A percentile compares a stretch with the other conserved stretches of the same genome.
These are phyloP conservation scores for Bos javanicus DNA, from an alignment of 2,113 vertebrate species.

Conservation along the genomic window DNA sequence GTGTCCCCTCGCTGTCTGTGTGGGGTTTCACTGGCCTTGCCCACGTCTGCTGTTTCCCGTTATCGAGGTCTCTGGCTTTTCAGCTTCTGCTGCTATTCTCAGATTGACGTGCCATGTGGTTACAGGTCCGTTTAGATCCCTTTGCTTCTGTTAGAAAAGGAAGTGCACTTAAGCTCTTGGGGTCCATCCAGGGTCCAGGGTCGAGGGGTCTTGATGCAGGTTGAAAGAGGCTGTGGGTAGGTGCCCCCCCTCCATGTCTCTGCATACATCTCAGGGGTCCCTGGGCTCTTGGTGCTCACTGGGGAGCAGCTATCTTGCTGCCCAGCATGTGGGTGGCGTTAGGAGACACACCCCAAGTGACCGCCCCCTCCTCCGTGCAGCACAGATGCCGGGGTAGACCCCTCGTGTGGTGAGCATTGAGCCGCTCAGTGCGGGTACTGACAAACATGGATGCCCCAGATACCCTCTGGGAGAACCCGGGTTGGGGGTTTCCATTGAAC, in stretches of 20 bases:
- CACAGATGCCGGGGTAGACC: neutral
- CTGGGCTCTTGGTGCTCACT: neutral
- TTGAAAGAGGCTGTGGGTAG: neutral
- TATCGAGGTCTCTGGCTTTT: neutral
- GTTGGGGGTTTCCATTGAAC: neutral
- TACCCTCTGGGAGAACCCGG: neutral
- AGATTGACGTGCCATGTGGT: neutral
- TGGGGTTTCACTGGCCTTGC: neutral
- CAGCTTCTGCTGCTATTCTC: neutral
- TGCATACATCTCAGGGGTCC: neutral
- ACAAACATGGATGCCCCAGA: neutral
- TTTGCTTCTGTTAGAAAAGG: neutral
- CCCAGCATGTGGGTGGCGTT: accelerated
- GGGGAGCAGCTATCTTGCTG: neutral
- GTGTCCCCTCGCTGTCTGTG: neutral
- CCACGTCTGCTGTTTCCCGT: neutral
- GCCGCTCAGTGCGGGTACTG: neutral
- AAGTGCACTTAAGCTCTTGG: neutral
- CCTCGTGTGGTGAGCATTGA: accelerated
- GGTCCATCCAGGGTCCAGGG: neutral
- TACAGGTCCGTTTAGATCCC: neutral
- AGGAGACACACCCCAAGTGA: neutral
- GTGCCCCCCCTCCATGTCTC: neutral
- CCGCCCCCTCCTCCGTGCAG: neutral
- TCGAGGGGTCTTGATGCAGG: neutral